A percentile compares a stretch with the other conserved stretches of the same genome.
Conservation (phyloP, 2,113 vertebrate genomes). For the Sapajus apella region DNA sequence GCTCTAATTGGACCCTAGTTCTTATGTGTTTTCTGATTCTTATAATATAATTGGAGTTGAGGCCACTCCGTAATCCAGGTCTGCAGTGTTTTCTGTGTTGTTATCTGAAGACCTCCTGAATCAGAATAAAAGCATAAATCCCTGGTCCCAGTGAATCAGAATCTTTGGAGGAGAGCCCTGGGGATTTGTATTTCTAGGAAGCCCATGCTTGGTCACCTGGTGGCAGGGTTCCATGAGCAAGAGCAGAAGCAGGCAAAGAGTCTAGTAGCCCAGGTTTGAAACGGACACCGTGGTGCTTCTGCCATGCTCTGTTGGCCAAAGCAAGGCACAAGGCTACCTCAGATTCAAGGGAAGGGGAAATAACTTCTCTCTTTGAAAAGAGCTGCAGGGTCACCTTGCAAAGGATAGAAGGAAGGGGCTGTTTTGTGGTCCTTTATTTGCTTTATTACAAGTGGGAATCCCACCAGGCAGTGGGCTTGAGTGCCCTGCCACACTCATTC, state of each 20-base stretch:
- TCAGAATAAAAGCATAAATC: neutral
- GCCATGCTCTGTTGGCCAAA: neutral
- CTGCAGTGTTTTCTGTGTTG: neutral
- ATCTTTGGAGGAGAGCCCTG: neutral
- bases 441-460: neutral
- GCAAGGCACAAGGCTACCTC: neutral
- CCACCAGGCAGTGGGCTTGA: neutral
- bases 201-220: neutral
- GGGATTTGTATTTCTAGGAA: neutral
- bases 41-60: neutral
- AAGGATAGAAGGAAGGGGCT: neutral
- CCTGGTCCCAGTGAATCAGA: neutral
- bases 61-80: neutral
- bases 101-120: neutral
- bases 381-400: neutral
- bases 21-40: neutral
- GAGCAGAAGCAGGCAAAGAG: neutral
- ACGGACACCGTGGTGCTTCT: neutral
- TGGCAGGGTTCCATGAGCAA: neutral
- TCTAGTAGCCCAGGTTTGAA: neutral
- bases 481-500: neutral
- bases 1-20: neutral
- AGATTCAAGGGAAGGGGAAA: neutral
- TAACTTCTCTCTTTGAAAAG: neutral
- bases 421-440: neutral